phyloP scores from a whole-genome alignment of 1,140 invertebrate genomes.

The Ectropis grisescens region DNA sequence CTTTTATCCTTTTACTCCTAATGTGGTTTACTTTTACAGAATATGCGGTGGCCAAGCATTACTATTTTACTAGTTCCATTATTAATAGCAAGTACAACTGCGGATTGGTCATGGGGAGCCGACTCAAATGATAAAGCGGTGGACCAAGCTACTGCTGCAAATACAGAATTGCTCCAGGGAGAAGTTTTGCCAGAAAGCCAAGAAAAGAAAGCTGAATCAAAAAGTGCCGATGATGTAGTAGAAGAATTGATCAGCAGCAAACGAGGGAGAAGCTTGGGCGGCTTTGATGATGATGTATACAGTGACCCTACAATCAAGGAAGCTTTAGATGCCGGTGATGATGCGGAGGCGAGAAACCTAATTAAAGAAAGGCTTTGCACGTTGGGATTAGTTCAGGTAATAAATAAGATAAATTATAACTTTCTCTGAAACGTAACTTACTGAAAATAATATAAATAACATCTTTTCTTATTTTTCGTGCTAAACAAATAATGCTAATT shows the following conservation, averaged over 20 bases:
- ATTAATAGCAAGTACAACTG: conserved; percentile 37
- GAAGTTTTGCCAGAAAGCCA: conserved; percentile 43
- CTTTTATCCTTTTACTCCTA: conserved; percentile 10
- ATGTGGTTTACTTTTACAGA: conserved; percentile 55
- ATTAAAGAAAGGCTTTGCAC: conserved; percentile 85
- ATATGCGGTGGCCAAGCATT: conserved; percentile 53
- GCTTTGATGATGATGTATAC: conserved; percentile 83
- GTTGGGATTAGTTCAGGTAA: conserved; percentile 84
- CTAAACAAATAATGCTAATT: no score
- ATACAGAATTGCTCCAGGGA: conserved; percentile 38
- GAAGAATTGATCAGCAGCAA: conserved; percentile 78
- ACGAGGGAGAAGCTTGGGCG: conserved; percentile 82
- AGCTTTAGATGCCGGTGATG: conserved; percentile 82
- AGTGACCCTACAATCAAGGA: conserved; percentile 82
- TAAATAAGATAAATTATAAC: background rate
- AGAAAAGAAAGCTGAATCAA: conserved; percentile 38
- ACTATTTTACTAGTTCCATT: conserved; percentile 45
- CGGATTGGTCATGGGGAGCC: conserved; percentile 67
- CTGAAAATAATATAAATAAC: no score
- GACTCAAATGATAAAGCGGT: conserved; percentile 21
- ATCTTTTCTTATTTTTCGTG: no score
- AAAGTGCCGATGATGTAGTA: conserved; percentile 70
- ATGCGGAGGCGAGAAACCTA: conserved; percentile 81
- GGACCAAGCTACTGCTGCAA: conserved; percentile 25
- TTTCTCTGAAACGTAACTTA: no score